Base-by-base conservation (phyloP, 2,888 invertebrate genomes). In the Cephus pygmeus region DNA sequence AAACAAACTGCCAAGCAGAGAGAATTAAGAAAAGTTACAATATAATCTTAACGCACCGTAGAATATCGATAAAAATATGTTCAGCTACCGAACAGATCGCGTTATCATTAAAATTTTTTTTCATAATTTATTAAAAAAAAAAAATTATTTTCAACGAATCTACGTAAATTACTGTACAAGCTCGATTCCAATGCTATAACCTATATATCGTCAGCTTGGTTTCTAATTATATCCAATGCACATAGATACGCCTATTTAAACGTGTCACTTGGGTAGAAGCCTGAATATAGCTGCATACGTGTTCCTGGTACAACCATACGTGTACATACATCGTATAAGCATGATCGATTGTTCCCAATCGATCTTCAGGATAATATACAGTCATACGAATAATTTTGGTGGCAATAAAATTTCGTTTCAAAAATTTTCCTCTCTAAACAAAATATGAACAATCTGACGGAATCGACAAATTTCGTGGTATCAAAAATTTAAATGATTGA, bases 261-360 rank as follows among this genome's bases (percentile, higher is more conserved):
- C 23, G 56, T 23, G 56, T 56, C 56, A 56, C 23, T 56, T 23
- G 23, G 56, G 1, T 23, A 56, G 56, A 56, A 23, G 56, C 56
- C 56, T 56, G 56, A 56, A 56, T 56, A 9, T 56, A 56, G 56
- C 56, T 23, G 56, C 56, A 71, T 71, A 71, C 71, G 71, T 33
- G 31, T 71, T 23, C 23, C 71, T 71, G 23, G 31, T 71, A 23
- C 12, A 56, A 56, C 56, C 56, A 23, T 56, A 56, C 56, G 9
- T 6, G 23, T 23, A 2, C 56, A 71, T 71, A 31, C 12, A 31
- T 31, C 71, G 71, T 31, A 34, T 71, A 71, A 12, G 11, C 71
- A 71, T 31, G 71, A 71, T 34, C 12, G 71, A 71, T 71, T 71
- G 31, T 71, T 71, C 11, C 71, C 3, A 71, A 71, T 71, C 71